Evolutionary conservation across 2,113 vertebrate species (phyloP), one percentile per base, ranked within the genome.

Genomic region (Protomyctophum bolini): DNA sequence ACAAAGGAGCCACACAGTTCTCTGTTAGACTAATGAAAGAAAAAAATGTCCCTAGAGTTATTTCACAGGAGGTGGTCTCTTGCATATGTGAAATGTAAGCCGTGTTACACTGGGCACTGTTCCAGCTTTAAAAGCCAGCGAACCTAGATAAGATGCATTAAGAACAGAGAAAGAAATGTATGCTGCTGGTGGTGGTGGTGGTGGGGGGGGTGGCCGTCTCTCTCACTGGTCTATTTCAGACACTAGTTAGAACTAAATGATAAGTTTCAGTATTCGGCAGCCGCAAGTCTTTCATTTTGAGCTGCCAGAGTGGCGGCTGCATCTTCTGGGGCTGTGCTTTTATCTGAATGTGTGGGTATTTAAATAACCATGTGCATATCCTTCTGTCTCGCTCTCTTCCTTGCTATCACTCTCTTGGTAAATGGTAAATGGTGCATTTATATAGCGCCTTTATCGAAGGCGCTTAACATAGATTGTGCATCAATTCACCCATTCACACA

Each of bases 1-100:
- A 83, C 79, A 88, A 86, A 77, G 76, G 65, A 29, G 60, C 63
- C 70, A 77, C 76, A 76, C 69, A 86, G 78, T 7, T 10, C 71
- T 12, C 60, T 8, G 56, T 75, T 56, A 8, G 70, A 29, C 71
- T 75, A 58, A 75, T 72, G 74, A 68, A 60, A 68, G 71, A 77
- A 69, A 61, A 41, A 41, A 41, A 61, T 4, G 12, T 54, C 61
- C 71, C 71, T 2, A 15, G 66, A 77, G 68, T 70, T 66, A 7
- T 69, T 74, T 14, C 10, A 50, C 41, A 29, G 63, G 75, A 69
- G 72, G 72, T 69, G 67, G 69, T 79, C 63, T 65, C 74, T 54
- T 9, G 7, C 33, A 51, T 61, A 51, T 62, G 72, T 76, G 75
- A 88, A 85, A 79, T 61, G 54, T 76, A 45, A 66, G 79, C 84